phyloP scores from a whole-genome alignment of 2,888 invertebrate genomes.

The Deilephila elpenor region DNA sequence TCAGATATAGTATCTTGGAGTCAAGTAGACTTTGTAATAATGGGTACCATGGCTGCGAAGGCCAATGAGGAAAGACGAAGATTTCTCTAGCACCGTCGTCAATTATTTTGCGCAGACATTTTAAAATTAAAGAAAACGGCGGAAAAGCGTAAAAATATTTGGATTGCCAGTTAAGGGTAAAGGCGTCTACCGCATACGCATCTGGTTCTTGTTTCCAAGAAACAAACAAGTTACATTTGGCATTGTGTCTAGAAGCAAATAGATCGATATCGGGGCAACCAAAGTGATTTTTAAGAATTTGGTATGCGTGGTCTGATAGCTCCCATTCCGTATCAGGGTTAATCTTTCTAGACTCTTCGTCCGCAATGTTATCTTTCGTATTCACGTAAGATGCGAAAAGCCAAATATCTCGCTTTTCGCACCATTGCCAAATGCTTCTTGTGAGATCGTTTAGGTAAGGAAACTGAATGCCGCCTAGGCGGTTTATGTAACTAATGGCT shows the following conservation, averaged over 20 bases:
- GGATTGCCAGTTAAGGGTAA: background rate
- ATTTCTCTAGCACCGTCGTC: background rate
- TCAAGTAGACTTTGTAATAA: background rate
- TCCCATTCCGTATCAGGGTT: constrained; percentile 3
- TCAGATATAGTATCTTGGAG: constrained; percentile 33
- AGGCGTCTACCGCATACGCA: background rate
- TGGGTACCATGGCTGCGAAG: background rate
- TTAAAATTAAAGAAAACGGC: background rate
- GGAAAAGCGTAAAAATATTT: background rate
- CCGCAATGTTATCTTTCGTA: background rate
- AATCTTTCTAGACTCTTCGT: background rate
- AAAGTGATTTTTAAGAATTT: background rate
- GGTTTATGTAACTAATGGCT: background rate
- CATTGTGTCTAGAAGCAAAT: background rate
- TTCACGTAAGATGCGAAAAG: background rate
- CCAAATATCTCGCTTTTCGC: background rate
- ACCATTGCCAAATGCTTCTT: background rate
- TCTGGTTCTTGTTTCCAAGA: constrained; percentile 9
- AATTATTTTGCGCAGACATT: constrained; percentile 4
- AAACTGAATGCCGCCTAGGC: background rate
- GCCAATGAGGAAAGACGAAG: background rate
- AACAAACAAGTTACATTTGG: background rate
- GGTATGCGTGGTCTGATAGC: background rate
- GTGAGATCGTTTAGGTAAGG: background rate
- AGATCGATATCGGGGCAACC: background rate